A percentile compares a stretch with the other conserved stretches of the same genome.
phyloP scores from a whole-genome alignment of 2,888 invertebrate genomes.

The Eupithecia subfuscata region DNA sequence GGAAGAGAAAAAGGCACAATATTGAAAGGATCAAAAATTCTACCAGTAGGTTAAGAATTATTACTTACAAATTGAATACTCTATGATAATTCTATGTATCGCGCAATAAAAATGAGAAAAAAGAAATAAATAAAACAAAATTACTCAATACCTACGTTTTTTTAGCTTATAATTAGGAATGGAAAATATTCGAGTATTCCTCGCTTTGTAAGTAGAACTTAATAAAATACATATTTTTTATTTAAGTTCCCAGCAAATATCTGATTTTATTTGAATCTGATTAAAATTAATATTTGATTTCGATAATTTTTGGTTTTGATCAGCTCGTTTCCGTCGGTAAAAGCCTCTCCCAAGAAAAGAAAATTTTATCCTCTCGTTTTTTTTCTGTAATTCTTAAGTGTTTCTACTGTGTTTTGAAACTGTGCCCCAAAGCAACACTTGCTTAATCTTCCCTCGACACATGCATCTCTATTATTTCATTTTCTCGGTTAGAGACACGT shows the following conservation, averaged over 20 bases:
- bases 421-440: constrained; percentile 66
- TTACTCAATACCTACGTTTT: too few species aligned
- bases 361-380: neutral
- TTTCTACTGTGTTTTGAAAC: constrained; percentile 10
- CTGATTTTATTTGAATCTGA: neutral
- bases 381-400: neutral
- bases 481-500: constrained; percentile 62
- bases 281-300: neutral
- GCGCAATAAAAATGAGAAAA: too few species aligned
- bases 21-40: neutral
- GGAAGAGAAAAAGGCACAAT: constrained; percentile 54
- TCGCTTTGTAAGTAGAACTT: neutral
- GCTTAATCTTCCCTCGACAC: constrained; percentile 76
- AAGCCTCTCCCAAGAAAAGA: too few species aligned
- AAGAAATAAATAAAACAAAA: too few species aligned
- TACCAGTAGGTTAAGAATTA: constrained; percentile 6
- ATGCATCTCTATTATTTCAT: constrained; percentile 70
- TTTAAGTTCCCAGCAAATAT: neutral
- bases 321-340: too few species aligned
- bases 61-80: neutral
- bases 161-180: too few species aligned
- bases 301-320: neutral
- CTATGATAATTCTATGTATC: neutral
- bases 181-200: neutral
- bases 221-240: too few species aligned